Evolutionary conservation across 2,113 vertebrate species (phyloP), one percentile per base, ranked within the genome.

Genomic region (Procavia capensis): DNA sequence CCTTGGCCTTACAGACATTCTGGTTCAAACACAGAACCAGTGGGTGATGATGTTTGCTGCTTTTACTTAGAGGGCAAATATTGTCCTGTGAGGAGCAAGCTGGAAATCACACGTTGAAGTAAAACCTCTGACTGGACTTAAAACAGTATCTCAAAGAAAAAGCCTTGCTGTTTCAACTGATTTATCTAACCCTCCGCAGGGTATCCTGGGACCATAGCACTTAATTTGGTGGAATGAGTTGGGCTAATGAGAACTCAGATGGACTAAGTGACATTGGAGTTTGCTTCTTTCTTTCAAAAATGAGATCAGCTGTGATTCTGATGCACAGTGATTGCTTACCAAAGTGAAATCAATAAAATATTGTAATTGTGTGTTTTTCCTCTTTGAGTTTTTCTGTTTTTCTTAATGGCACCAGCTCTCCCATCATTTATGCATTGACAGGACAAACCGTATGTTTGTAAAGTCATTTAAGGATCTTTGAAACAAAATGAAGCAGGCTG

Each of bases 201-300:
- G 63, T 95, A 43, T 96, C 87, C 72, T 80, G 82, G 96, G 96
- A 96, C 93, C n/a, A 36, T 80, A 92, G 57, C 96, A 95, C 75
- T 97, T 98, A 98, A 97, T 97, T 97, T 97, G 88, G 79, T 96
- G 61, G 90, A 94, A 86, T 97, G 93, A 93, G 63, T 96, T 98
- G 88, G 81, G 72, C 76, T 98, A 97, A 97, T 98, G 96, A 98
- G 92, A 98, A 95, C 1, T 8, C 84, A 96, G 96, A 96, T 4
- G 63, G 86, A 84, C 96, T 95, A 93, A 96, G 47, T 92, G 59
- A 85, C 79, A 39, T 9, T 91, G 81, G 61, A 13, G 10, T 96
- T 95, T 41, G 45, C 78, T 61, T 45, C 59, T 96, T 97, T 79
- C n/a, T 95, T 96, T 92, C 61, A 86, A 95, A 97, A 97, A 87